These are phyloP conservation scores for Zoanthus sociatus DNA, from an alignment of 92 coral and sea anemone genomes.

Conservation along the genomic window DNA sequence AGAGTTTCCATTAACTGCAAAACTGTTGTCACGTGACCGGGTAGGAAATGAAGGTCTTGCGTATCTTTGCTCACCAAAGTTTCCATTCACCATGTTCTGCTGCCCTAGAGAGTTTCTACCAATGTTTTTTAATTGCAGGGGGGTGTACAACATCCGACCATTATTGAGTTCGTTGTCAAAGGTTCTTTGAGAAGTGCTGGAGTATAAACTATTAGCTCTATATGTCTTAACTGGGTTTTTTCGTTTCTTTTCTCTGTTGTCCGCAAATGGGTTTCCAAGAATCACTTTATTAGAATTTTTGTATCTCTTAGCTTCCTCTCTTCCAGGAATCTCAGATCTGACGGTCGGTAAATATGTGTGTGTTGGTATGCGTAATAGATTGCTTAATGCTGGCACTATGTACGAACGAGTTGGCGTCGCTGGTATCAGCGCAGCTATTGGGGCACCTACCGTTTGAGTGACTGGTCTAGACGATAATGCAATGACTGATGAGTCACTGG, in stretches of 20 bases:
- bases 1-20: not conserved
- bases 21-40: not conserved
- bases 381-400: conserved; percentile 5
- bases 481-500: not conserved
- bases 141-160: not conserved
- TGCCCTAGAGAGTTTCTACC: not conserved
- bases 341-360: not conserved
- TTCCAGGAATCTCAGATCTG: conserved; percentile 31
- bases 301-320: not conserved
- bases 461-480: not conserved
- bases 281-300: not conserved
- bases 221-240: not conserved
- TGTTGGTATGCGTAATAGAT: not conserved
- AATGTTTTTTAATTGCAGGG: not conserved
- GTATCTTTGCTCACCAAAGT: not conserved
- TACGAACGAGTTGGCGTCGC: conserved; percentile 17
- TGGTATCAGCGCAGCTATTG: conserved; percentile 4
- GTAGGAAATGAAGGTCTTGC: not conserved
- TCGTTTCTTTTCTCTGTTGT: not conserved
- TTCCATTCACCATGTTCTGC: not conserved
- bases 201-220: not conserved
- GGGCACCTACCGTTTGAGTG: not conserved
- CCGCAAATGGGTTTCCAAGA: conserved; percentile 6
- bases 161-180: not conserved
- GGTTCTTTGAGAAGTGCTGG: not conserved